phyloP scores from a whole-genome alignment of 1,140 invertebrate genomes.

The Aplysia californica region DNA sequence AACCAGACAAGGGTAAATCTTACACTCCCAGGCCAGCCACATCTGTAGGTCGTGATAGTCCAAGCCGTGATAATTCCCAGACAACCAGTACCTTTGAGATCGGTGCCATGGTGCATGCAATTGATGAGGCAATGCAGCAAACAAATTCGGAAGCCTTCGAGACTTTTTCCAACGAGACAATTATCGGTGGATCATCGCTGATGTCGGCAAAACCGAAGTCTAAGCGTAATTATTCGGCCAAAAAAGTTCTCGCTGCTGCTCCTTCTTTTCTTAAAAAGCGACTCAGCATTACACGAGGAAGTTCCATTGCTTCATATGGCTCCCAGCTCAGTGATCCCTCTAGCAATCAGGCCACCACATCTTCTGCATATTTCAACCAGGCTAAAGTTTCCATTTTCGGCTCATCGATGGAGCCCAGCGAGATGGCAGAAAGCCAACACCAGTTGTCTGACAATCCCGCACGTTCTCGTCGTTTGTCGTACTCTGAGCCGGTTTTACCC shows the following conservation, averaged over 20 bases:
- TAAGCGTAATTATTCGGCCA: too few relatives aligned
- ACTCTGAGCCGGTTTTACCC: background rate
- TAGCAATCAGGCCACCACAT: slow-evolving; percentile 3
- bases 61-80: background rate
- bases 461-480: background rate
- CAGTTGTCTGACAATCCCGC: background rate
- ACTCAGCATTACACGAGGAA: too few relatives aligned
- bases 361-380: background rate
- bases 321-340: background rate
- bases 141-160: too few relatives aligned
- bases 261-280: background rate
- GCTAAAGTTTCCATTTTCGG: slow-evolving; percentile 2
- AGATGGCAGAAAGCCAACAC: background rate
- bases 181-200: too few relatives aligned
- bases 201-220: too few relatives aligned
- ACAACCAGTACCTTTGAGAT: slow-evolving; percentile 24
- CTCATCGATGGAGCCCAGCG: background rate
- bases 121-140: too few relatives aligned
- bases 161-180: too few relatives aligned
- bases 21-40: slow-evolving; percentile 13
- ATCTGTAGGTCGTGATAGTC: slow-evolving; percentile 28
- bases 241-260: background rate
- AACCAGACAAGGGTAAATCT: background rate
- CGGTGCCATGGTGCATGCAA: slow-evolving; percentile 32
- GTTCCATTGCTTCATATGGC: too few relatives aligned